phyloP scores from a whole-genome alignment of 2,113 vertebrate species.

The Tragulus kanchil region DNA sequence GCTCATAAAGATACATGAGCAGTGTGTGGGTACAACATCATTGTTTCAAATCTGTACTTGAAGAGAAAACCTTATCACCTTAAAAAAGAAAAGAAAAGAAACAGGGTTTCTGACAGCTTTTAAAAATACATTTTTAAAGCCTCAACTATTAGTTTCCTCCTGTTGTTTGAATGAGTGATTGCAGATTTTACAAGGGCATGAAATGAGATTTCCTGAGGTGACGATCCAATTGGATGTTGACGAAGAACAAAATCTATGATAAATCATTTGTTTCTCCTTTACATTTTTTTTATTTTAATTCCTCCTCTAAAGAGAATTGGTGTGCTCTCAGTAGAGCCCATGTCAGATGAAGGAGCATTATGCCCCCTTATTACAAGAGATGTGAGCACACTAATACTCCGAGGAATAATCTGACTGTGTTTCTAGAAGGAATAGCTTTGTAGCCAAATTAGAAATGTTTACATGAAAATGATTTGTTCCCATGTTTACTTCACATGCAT shows the following conservation, averaged over 20 bases:
- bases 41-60: constrained; percentile 70
- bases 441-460: neutral
- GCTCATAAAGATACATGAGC: constrained; percentile 72
- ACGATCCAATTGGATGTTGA: constrained; percentile 59
- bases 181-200: constrained; percentile 54
- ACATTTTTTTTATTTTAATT: neutral
- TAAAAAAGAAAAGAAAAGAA: constrained; percentile 69
- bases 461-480: constrained; percentile 55
- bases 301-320: neutral
- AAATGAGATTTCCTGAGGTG: constrained; percentile 75
- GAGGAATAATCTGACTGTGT: neutral
- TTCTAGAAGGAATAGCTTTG: neutral
- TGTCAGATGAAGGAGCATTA: neutral
- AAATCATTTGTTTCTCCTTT: constrained; percentile 54
- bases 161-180: constrained; percentile 75
- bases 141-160: constrained; percentile 77
- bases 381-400: neutral
- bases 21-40: constrained; percentile 55
- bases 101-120: neutral
- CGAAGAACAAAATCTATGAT: neutral
- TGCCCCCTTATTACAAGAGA: neutral
- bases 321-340: neutral
- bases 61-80: constrained; percentile 76
- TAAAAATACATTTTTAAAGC: constrained; percentile 80
- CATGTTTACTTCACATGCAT: neutral